phyloP scores from a whole-genome alignment of 2,113 vertebrate species.

The Neolamprologus caudopunctatus region DNA sequence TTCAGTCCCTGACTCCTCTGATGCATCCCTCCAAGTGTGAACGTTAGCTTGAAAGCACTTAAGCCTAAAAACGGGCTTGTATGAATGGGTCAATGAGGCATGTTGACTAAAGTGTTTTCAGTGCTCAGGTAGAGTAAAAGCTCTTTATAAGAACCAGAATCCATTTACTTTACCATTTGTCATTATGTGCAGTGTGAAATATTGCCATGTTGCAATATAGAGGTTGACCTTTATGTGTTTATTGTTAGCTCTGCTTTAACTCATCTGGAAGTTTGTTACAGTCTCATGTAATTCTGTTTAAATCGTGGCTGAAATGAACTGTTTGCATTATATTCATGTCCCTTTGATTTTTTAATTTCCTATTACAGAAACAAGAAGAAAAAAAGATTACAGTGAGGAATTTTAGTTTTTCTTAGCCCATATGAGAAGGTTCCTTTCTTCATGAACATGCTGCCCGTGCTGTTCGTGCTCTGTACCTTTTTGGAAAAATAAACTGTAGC shows the following conservation, averaged over 20 bases:
- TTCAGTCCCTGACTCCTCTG: not conserved
- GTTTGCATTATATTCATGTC: not conserved
- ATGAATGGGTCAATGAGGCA: not conserved
- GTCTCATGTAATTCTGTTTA: conserved; percentile 5
- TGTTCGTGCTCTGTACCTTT: not conserved
- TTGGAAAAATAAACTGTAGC: not conserved
- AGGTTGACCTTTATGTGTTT: not conserved
- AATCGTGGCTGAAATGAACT: not conserved
- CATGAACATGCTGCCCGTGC: not conserved
- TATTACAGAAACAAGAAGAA: not conserved
- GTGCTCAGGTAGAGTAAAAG: not conserved
- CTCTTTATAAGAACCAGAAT: not conserved
- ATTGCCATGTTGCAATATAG: not conserved
- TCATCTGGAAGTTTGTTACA: not conserved
- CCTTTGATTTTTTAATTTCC: not conserved
- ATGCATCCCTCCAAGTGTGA: not conserved
- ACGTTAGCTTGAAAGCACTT: not conserved
- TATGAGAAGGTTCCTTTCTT: not conserved
- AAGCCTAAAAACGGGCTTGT: not conserved
- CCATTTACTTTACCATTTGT: not conserved
- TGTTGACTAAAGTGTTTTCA: not conserved
- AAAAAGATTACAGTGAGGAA: not conserved
- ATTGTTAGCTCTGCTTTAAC: not conserved
- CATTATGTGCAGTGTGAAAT: not conserved
- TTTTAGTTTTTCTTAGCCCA: not conserved